Conservation (phyloP, 2,797 vertebrate species). For the Australoheros facetus region DNA sequence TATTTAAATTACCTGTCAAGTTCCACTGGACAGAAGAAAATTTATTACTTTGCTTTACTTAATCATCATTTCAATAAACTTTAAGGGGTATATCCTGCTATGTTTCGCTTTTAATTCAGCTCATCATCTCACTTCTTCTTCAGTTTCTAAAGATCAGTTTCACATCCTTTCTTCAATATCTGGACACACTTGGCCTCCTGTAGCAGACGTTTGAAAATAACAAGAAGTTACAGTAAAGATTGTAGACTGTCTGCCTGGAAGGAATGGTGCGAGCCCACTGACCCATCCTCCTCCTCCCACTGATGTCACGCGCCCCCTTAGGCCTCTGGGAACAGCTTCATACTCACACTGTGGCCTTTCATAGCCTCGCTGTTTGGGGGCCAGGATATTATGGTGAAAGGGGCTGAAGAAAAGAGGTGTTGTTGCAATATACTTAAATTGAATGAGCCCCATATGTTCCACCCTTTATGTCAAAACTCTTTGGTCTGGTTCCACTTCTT, state of each 20-base stretch:
- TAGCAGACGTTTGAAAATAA: slow-evolving; percentile 29
- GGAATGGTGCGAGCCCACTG: slow-evolving; percentile 30
- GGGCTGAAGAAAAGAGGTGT: slow-evolving; percentile 52
- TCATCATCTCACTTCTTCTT: background rate
- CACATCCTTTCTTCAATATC: slow-evolving; percentile 22
- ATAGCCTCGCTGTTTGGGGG: slow-evolving; percentile 50
- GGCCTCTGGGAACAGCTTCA: slow-evolving; percentile 44
- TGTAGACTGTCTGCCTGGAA: slow-evolving; percentile 39
- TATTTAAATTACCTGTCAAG: slow-evolving; percentile 22
- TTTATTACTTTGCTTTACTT: slow-evolving; percentile 8
- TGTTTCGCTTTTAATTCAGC: slow-evolving; percentile 12
- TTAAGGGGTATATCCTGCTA: background rate
- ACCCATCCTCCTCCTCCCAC: slow-evolving; percentile 38
- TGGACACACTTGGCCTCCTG: background rate
- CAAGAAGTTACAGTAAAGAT: slow-evolving; percentile 38
- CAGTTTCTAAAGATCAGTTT: slow-evolving; percentile 24
- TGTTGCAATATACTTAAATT: slow-evolving; percentile 34
- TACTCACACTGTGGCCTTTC: slow-evolving; percentile 68
- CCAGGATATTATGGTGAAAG: slow-evolving; percentile 47
- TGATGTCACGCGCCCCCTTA: slow-evolving; percentile 38
- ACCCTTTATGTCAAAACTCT: slow-evolving; percentile 8
- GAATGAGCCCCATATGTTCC: slow-evolving; percentile 2
- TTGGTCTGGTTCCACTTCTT: background rate
- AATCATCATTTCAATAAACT: slow-evolving; percentile 5
- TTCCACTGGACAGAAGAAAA: slow-evolving; percentile 4